Evolutionary conservation across 2,888 invertebrate genomes (phyloP).

Genomic region (Lypha dubia): DNA sequence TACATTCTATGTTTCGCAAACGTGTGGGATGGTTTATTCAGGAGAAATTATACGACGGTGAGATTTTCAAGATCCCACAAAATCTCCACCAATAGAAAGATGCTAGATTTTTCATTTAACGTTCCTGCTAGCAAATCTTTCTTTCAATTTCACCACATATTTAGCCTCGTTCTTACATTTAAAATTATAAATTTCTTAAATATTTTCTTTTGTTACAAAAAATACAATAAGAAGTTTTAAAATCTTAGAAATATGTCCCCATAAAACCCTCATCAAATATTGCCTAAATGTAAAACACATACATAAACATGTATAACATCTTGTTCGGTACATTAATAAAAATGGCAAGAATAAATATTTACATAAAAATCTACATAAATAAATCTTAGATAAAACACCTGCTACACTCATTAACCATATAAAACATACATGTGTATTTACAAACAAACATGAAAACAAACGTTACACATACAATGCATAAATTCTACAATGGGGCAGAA

Average conservation of each 20-base stretch:
- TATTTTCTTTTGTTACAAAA: background rate
- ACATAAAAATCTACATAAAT: slow-evolving; percentile 41
- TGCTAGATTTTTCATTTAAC: too few species aligned
- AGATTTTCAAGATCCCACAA: too few species aligned
- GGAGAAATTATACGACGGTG: too few species aligned
- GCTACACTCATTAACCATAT: slow-evolving; percentile 1
- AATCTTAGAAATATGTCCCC: background rate
- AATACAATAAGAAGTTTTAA: background rate
- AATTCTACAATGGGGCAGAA: too few species aligned
- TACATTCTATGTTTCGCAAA: too few species aligned
- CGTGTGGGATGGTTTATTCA: too few species aligned
- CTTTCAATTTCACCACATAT: too few species aligned
- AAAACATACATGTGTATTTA: background rate
- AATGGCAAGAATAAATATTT: slow-evolving; percentile 46
- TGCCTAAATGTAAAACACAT: slow-evolving; percentile 13
- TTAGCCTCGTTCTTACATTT: too few species aligned
- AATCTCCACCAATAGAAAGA: too few species aligned
- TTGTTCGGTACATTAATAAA: slow-evolving; percentile 29
- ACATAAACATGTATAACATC: background rate
- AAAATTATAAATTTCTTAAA: too few species aligned
- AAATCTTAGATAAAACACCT: slow-evolving; percentile 51
- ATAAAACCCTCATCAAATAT: slow-evolving; percentile 4
- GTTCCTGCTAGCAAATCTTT: too few species aligned
- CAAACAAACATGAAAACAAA: background rate
- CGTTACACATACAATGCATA: background rate